Conservation (phyloP, 2,888 invertebrate genomes). For the Eupithecia subfuscata region DNA sequence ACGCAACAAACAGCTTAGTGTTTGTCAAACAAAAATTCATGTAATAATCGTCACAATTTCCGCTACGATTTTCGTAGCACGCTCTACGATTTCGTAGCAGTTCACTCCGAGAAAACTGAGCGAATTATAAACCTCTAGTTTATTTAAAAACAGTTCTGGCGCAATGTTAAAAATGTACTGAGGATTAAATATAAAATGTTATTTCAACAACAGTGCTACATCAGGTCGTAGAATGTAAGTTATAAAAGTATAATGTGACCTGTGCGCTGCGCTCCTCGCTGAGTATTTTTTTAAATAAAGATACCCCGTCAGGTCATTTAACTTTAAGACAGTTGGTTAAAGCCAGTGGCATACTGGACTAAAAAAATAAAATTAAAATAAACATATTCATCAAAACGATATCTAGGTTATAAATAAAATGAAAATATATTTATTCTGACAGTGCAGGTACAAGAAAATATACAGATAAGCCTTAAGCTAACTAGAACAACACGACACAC, state of each 20-base stretch:
- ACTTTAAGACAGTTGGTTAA: conserved; percentile 10
- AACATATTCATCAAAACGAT: too few species aligned
- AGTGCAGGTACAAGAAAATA: too few species aligned
- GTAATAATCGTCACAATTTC: neutral
- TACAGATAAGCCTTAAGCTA: too few species aligned
- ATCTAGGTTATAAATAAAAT: too few species aligned
- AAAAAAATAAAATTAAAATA: too few species aligned
- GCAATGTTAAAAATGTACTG: conserved; percentile 3
- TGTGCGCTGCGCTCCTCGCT: conserved; percentile 3
- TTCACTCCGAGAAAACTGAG: neutral
- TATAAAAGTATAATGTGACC: conserved; percentile 2
- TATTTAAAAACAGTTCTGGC: neutral
- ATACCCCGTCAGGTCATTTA: conserved; percentile 14
- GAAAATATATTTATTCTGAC: too few species aligned
- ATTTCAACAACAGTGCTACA: conserved; percentile 7
- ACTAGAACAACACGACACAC: too few species aligned
- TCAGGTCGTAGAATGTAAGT: conserved; percentile 5
- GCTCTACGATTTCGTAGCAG: conserved; percentile 7
- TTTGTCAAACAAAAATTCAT: neutral
- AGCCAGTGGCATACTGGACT: neutral
- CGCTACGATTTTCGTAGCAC: conserved; percentile 11
- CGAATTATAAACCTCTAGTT: neutral
- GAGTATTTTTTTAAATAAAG: conserved; percentile 18
- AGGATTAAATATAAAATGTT: conserved; percentile 4
- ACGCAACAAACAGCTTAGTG: neutral